Base-by-base conservation (phyloP, 2,113 vertebrate species). In the Ceyx margarethae region DNA sequence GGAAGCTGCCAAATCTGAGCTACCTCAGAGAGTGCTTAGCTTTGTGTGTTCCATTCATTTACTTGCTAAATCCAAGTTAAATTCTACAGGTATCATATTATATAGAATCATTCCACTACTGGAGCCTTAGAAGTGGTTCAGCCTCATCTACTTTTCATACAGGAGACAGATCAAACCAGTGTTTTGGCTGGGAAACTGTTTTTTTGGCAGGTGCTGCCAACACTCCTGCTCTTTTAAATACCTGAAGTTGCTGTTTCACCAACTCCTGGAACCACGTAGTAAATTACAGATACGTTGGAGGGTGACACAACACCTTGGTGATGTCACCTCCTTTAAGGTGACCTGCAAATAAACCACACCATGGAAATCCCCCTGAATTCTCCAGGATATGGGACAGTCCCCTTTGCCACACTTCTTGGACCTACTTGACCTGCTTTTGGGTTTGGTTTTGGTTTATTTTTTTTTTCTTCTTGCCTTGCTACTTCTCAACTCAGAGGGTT, bases 331-430 rank as follows among this genome's bases (percentile, higher is more conserved):
- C 56, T 40, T 7, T 33, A 26, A 87, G 35, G 56, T 79, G 65
- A 85, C 89, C 89, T 87, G 74, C 87, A 92, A 57, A 60, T 40
- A 33, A 80, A 71, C 82, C 46, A 80, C 71, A 37, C 60, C 11
- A 2, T 28, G 94, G 91, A 91, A 95, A 95, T 96, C 81, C 87
- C 95, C 90, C 79, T 76, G 25, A 76, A 80, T 87, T 94, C 75
- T 92, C 85, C 68, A 29, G 79, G 46, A 83, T 43, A 56, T 14
- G 18, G 79, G 46, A 85, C 67, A 35, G 2, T 91, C 25, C 67
- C 87, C 85, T 87, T 94, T 93, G 89, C 71, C 89, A 65, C 74
- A 76, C 15, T 90, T 82, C 43, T 77, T 28, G 28, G 17, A 13
- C 67, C 18, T 76, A 8, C 19, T 46, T 89, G 21, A 10, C 28